A percentile compares a stretch with the other conserved stretches of the same genome.
Conservation (phyloP, 1,140 invertebrate species). For the Achroia grisella region DNA sequence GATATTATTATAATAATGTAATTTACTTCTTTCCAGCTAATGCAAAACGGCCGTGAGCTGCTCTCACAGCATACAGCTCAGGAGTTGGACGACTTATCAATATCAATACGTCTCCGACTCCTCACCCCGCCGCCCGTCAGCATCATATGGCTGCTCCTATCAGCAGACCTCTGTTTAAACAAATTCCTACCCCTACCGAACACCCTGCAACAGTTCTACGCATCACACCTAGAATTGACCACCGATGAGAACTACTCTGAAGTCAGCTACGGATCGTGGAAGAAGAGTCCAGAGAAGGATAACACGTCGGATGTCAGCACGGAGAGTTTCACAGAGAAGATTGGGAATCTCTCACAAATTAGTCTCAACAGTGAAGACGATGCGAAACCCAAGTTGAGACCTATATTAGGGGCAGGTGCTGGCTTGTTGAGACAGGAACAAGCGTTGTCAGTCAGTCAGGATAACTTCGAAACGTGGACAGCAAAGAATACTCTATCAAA, state of each 20-base stretch:
- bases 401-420: constrained; percentile 58
- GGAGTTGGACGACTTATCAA: constrained; percentile 56
- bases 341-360: constrained; percentile 44
- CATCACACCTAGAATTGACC: constrained; percentile 49
- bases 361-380: constrained; percentile 49
- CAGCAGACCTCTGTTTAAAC: constrained; percentile 57
- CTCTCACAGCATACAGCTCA: constrained; percentile 39
- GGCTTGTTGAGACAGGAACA: constrained; percentile 51
- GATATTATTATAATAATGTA: too few relatives aligned
- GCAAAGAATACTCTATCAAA: constrained; percentile 44
- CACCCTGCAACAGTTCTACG: constrained; percentile 61
- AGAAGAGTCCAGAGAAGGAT: constrained; percentile 42
- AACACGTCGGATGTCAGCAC: constrained; percentile 18
- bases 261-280: constrained; percentile 63
- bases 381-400: constrained; percentile 52
- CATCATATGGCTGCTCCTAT: constrained; percentile 58
- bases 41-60: constrained; percentile 62
- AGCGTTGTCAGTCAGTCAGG: constrained; percentile 26
- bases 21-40: constrained; percentile 42
- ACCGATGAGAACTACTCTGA: constrained; percentile 54
- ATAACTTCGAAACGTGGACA: constrained; percentile 48
- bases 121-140: constrained; percentile 49
- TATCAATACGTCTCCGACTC: constrained; percentile 48
- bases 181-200: constrained; percentile 63
- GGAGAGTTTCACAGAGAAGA: constrained; percentile 25